Base-by-base conservation (phyloP, 2,797 vertebrate species). In the Acipenser oxyrinchus region DNA sequence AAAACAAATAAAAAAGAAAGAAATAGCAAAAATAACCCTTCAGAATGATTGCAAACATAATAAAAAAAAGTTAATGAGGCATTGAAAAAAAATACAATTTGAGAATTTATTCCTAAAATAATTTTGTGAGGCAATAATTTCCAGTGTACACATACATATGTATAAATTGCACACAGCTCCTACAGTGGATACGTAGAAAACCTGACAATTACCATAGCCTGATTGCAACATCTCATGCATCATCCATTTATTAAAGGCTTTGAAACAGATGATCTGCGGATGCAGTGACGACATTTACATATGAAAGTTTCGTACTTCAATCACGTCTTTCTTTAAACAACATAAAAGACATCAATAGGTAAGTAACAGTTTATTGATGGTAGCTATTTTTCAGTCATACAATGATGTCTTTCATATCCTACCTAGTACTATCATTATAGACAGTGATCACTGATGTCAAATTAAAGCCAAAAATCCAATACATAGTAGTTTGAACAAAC, bases 401-500 rank as follows among this genome's bases (percentile, higher is more conserved):
- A 58, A 13, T 58, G 15, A 58, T 13, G 11, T 6, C 55, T 7
- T 58, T 58, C 55, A 58, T 58, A 58, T 85, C 87, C 84, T 88
- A 85, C 86, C 83, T 80, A 77, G 79, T 83, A 81, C 81, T 84
- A 85, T 86, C 83, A 81, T 81, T 81, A 79, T 77, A 75, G 74
- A 77, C 75, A 76, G 77, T 81, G 82, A 83, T 82, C 82, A 79
- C 82, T 80, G 75, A 69, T 76, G 84, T 84, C 81, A 88, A 88
- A 90, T 86, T 82, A 75, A 69, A 80, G 73, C 71, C 74, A 75
- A 79, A 81, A 87, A 89, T 84, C 79, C 83, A 88, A 90, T 90
- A 89, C 86, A 37, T 37, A 37, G 23, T 37, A 37, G 23, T 80
- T 79, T 81, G 76, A 78, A 81, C 81, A 75, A 84, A 82, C 76